phyloP scores from a whole-genome alignment of 2,888 invertebrate species.

The Cerastis leucographa region DNA sequence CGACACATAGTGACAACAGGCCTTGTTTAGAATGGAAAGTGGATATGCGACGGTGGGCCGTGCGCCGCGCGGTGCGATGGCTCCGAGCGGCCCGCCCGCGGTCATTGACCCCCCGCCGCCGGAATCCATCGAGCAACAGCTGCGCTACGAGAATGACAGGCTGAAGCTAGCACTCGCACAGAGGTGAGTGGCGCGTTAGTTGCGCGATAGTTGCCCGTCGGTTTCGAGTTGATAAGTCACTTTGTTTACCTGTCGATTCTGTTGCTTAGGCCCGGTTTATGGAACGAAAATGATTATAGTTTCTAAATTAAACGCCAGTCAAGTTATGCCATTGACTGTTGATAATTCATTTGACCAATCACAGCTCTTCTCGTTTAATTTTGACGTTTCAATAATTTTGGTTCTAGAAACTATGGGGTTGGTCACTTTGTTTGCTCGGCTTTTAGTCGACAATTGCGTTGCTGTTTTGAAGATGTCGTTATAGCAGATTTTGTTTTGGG shows the following conservation, averaged over 20 bases:
- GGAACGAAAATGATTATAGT: neutral
- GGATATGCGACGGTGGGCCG: constrained; percentile 79
- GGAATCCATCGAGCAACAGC: constrained; percentile 90
- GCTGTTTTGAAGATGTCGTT: constrained; percentile 3
- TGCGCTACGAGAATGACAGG: constrained; percentile 98
- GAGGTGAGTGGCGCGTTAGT: constrained; percentile 90
- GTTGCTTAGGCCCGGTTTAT: neutral
- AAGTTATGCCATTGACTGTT: neutral
- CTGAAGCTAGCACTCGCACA: constrained; percentile 95
- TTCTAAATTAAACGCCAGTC: neutral
- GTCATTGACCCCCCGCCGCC: constrained; percentile 83
- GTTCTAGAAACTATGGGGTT: neutral
- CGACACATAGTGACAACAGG: constrained; percentile 43
- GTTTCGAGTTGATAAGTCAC: constrained; percentile 22
- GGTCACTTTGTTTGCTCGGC: neutral
- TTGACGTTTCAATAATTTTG: neutral
- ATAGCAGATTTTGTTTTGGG: constrained; percentile 24
- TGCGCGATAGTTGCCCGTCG: constrained; percentile 28
- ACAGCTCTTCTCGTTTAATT: neutral
- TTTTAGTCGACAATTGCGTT: neutral
- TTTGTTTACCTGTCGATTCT: neutral
- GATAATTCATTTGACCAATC: neutral
- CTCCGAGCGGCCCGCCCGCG: constrained; percentile 57
- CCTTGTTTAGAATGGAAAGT: constrained; percentile 65
- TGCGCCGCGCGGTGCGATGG: constrained; percentile 74